Percentiles rank a stretch among this genome's conserved stretches.
phyloP scores from a whole-genome alignment of 2,113 vertebrate genomes.

The Nerophis lumbriciformis region DNA sequence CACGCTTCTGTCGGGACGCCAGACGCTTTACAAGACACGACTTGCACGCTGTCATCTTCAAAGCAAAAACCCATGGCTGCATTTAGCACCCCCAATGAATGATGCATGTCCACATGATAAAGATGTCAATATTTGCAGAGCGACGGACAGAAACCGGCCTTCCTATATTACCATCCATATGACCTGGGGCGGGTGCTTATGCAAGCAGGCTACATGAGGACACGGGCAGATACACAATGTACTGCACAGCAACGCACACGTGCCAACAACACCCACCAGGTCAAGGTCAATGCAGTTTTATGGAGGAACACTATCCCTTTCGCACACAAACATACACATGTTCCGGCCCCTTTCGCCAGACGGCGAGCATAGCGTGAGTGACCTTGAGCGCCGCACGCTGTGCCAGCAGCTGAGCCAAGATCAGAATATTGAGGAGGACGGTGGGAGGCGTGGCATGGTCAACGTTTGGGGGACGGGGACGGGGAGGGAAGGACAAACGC shows the following conservation, averaged over 20 bases:
- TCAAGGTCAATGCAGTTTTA: not conserved
- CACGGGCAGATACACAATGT: not conserved
- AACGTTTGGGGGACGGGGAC: not conserved
- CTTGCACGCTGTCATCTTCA: no score
- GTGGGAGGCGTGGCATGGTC: not conserved
- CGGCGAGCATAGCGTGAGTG: conserved; percentile 14
- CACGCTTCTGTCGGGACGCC: no score
- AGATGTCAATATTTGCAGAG: conserved; percentile 12
- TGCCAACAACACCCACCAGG: not conserved
- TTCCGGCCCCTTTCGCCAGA: not conserved
- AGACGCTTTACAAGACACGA: no score
- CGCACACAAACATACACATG: conserved; percentile 1
- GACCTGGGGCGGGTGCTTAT: conserved; percentile 20
- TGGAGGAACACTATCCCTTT: not conserved
- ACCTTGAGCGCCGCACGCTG: conserved; percentile 29
- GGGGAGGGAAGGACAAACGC: not conserved
- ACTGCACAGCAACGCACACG: not conserved
- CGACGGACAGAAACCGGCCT: not conserved
- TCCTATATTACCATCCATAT: conserved; percentile 21
- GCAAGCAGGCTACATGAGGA: conserved; percentile 30
- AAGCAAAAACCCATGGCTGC: no score
- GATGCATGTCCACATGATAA: not conserved
- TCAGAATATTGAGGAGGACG: not conserved
- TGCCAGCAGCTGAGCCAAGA: conserved; percentile 26
- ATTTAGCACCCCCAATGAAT: not conserved